Conservation (phyloP, 2,888 invertebrate species). For the Acrobasis consociella region DNA sequence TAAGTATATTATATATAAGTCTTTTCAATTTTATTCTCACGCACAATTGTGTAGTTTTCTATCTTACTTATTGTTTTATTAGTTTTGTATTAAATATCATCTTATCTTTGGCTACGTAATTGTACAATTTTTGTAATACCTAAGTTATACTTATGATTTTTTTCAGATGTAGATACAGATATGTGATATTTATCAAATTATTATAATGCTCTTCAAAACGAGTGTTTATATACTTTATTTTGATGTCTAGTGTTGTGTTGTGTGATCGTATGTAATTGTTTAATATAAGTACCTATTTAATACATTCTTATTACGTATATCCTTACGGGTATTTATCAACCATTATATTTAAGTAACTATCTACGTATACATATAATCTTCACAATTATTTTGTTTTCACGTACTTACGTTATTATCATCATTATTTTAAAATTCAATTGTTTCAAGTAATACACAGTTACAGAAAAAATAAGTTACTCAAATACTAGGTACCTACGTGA, state of each 20-base stretch:
- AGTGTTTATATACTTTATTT: neutral
- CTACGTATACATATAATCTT: neutral
- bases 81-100: neutral
- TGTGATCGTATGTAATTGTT: neutral
- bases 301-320: neutral
- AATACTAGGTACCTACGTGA: too few relatives aligned
- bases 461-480: too few relatives aligned
- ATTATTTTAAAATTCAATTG: too few relatives aligned
- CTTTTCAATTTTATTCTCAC: neutral
- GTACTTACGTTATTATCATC: neutral
- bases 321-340: neutral
- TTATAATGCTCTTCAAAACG: slow-evolving; percentile 8
- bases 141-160: neutral
- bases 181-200: neutral
- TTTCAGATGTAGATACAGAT: neutral
- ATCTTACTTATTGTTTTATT: neutral
- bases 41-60: neutral
- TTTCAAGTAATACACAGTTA: too few relatives aligned
- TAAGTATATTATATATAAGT: neutral
- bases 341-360: neutral
- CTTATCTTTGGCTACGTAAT: neutral
- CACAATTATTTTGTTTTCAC: neutral
- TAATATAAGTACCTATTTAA: neutral
- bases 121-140: neutral
- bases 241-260: neutral